These are phyloP conservation scores for Asteroscopus sphinx DNA, from an alignment of 2,888 invertebrate species.

Conservation along the genomic window DNA sequence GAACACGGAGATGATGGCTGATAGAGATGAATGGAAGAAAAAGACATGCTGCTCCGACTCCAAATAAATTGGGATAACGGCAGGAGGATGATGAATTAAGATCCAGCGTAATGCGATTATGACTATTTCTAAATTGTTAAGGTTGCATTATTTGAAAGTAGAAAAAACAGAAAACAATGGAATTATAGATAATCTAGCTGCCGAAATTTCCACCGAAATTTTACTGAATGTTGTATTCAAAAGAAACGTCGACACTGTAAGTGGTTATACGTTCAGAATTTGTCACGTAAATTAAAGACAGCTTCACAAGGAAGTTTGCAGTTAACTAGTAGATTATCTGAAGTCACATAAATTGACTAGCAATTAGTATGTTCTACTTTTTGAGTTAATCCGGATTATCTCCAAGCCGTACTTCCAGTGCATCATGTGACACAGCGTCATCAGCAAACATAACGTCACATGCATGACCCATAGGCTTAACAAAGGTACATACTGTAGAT, in stretches of 20 bases:
- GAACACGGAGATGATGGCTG: too few species aligned
- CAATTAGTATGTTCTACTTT: constrained; percentile 15
- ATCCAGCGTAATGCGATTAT: too few species aligned
- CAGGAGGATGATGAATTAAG: too few species aligned
- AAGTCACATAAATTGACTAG: constrained; percentile 1
- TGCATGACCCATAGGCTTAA: constrained; percentile 20
- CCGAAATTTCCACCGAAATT: too few species aligned
- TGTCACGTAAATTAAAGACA: not conserved
- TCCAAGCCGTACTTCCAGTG: constrained; percentile 15
- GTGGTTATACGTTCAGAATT: not conserved
- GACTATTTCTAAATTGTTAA: not conserved
- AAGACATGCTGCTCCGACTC: too few species aligned
- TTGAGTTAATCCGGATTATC: constrained; percentile 28
- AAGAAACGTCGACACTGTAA: not conserved
- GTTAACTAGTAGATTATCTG: not conserved
- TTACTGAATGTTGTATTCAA: not conserved
- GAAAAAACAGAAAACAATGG: too few species aligned
- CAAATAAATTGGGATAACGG: too few species aligned
- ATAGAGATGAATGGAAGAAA: too few species aligned
- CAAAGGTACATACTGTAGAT: too few species aligned
- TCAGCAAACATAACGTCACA: constrained; percentile 3
- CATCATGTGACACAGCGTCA: constrained; percentile 40
- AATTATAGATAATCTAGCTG: too few species aligned
- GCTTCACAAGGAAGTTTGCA: not conserved
- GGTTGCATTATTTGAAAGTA: too few species aligned